Evolutionary conservation across 1,140 invertebrate species (phyloP).

Genomic region (Agraylea sexmaculata): DNA sequence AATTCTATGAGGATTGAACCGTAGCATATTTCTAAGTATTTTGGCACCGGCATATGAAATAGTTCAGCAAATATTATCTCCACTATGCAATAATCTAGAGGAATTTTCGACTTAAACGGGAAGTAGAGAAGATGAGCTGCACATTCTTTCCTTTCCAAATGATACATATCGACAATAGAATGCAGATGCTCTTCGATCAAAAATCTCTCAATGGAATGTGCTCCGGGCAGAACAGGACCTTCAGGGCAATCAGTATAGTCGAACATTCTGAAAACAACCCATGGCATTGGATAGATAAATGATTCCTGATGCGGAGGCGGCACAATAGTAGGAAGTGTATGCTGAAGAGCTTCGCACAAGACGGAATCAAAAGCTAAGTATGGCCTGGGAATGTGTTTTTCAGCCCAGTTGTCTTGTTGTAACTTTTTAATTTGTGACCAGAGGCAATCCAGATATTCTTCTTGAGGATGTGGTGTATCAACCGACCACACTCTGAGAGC

Average conservation of each 20-base stretch:
- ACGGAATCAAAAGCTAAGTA: constrained; percentile 94
- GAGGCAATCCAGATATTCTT: constrained; percentile 96
- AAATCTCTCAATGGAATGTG: constrained; percentile 95
- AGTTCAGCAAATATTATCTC: constrained; percentile 93
- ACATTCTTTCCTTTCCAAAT: constrained; percentile 87
- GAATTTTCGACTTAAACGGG: constrained; percentile 87
- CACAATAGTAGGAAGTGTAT: constrained; percentile 80
- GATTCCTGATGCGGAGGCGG: constrained; percentile 86
- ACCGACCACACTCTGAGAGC: constrained; percentile 87
- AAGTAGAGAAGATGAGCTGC: constrained; percentile 85
- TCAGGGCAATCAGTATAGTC: constrained; percentile 98
- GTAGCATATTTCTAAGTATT: constrained; percentile 88
- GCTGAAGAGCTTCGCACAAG: constrained; percentile 89
- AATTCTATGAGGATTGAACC: constrained; percentile 93
- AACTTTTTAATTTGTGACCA: constrained; percentile 90
- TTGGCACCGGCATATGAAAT: constrained; percentile 80
- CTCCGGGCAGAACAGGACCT: constrained; percentile 79
- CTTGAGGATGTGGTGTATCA: constrained; percentile 89
- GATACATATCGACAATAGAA: constrained; percentile 85
- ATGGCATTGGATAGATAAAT: constrained; percentile 80
- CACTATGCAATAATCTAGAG: constrained; percentile 95
- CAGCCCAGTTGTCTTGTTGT: constrained; percentile 89
- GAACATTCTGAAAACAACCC: constrained; percentile 90
- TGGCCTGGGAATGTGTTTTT: constrained; percentile 90
- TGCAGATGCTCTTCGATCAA: constrained; percentile 95